Conservation (phyloP, 2,888 invertebrate genomes). For the Pyrrhia umbra region DNA sequence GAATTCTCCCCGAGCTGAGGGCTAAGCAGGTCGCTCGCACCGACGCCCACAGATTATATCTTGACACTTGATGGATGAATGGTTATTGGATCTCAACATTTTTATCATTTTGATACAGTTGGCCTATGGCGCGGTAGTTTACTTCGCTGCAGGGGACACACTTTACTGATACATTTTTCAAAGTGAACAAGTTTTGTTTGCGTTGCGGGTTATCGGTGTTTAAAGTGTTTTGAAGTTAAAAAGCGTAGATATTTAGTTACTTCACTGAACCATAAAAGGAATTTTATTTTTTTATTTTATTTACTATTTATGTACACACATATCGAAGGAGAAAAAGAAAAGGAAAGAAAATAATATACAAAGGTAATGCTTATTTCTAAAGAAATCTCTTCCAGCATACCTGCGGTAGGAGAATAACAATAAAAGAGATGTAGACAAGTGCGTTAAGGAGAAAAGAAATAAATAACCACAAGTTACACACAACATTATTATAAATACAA, state of each 20-base stretch:
- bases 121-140: slow-evolving; percentile 79
- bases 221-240: slow-evolving; percentile 34
- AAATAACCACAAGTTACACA: no score
- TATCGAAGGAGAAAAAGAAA: no score
- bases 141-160: slow-evolving; percentile 73
- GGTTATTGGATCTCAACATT: slow-evolving; percentile 94
- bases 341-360: no score
- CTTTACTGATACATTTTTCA: slow-evolving; percentile 68
- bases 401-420: no score
- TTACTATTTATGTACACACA: no score
- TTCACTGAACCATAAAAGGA: neutral
- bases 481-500: no score
- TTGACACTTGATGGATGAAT: slow-evolving; percentile 95
- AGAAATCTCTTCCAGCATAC: no score
- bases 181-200: slow-evolving; percentile 53
- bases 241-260: neutral
- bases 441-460: no score
- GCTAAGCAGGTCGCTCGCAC: slow-evolving; percentile 87
- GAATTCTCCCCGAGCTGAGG: slow-evolving; percentile 80
- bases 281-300: no score
- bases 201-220: slow-evolving; percentile 51
- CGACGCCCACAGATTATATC: slow-evolving; percentile 91
- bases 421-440: no score
- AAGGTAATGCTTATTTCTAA: no score
- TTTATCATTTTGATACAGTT: slow-evolving; percentile 91